Base-by-base conservation (phyloP, 2,113 vertebrate genomes). In the Amazona vittata region DNA sequence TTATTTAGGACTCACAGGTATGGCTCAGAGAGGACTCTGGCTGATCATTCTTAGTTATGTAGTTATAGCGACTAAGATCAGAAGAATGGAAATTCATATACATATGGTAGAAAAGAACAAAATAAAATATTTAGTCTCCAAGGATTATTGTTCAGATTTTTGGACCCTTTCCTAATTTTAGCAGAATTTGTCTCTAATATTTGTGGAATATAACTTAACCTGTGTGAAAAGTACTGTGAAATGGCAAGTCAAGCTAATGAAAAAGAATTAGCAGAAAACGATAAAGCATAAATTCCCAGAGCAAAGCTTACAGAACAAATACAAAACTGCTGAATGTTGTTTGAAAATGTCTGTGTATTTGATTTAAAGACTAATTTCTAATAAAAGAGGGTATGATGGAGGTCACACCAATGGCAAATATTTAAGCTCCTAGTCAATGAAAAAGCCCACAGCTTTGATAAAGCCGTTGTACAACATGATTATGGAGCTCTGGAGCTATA, bases 181-280 rank as follows among this genome's bases (percentile, higher is more conserved):
- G 35, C 31, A 77, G 19, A 76, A 83, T 20, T n/a, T 15, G 59
- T 79, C 28, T 33, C 62, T 43, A 53, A 33, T 81, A 69, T 79
- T 59, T 70, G 70, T 49, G 37, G 22, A 91, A 47, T 74, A 80
- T 50, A 74, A 50, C 19, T 70, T 49, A 28, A 50, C 43, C 64
- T 47, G 43, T 39, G 62, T 50, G 74, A 78, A 46, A 64, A 86
- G 25, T 57, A 41, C 62, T 43, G 33, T 53, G 67, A 93, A 93
- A 89, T 25, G 10, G 33, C n/a, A 93, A 89, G 83, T 68, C 73
- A 95, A 94, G 69, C 65, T 57, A 94, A 89, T 79, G 73, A 89
- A 68, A 86, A 92, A 68, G 39, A 94, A 91, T 86, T 86, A 78
- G 33, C 50, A 74, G 63, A 49, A 82, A 65, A 90, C 71, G n/a